Evolutionary conservation across 2,113 vertebrate species (phyloP).

Genomic region (Falcunculus frontatus): DNA sequence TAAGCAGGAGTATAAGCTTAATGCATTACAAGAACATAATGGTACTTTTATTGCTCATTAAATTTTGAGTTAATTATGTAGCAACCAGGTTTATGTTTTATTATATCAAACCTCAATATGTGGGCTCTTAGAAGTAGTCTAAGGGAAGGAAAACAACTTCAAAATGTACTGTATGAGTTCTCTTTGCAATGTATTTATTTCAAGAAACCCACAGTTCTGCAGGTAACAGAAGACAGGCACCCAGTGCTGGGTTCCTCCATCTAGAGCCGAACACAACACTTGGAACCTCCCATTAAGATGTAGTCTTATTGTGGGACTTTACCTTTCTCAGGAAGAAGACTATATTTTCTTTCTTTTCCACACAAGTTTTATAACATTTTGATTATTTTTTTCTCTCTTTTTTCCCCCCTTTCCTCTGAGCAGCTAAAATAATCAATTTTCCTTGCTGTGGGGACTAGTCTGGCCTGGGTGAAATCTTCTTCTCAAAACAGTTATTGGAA

Average conservation of each 20-base stretch:
- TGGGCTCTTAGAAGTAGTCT: neutral
- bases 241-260: neutral
- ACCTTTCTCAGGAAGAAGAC: neutral
- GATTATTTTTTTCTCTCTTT: neutral
- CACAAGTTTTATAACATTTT: neutral
- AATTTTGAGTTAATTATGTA: slow-evolving; percentile 68
- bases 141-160: neutral
- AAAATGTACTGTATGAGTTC: neutral
- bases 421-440: neutral
- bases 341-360: neutral
- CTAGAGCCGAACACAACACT: neutral
- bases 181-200: neutral
- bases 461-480: neutral
- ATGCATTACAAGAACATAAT: slow-evolving; percentile 57
- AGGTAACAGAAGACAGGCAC: neutral
- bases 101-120: neutral
- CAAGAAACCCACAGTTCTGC: neutral
- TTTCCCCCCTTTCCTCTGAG: neutral
- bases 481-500: neutral
- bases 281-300: neutral
- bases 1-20: slow-evolving; percentile 29
- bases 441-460: neutral
- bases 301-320: neutral
- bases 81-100: slow-evolving; percentile 50
- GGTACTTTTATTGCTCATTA: slow-evolving; percentile 73